Evolutionary conservation across 2,797 vertebrate species (phyloP), one percentile per base, ranked within the genome.

Genomic region (Chelmon rostratus): DNA sequence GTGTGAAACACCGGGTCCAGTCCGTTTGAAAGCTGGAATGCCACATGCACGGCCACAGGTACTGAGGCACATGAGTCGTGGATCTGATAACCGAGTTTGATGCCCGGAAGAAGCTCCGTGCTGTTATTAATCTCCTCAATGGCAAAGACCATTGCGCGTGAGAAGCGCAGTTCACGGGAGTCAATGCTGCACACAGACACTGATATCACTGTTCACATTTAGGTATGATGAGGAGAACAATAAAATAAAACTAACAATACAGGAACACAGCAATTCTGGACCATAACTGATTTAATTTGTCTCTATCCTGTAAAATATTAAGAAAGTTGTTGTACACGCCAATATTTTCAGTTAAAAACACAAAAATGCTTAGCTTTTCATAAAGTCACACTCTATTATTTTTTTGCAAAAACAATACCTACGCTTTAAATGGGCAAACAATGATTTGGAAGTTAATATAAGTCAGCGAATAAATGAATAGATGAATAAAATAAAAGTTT

Each of bases 21-120:
- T n/a, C n/a, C n/a, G n/a, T n/a, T n/a, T n/a, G n/a, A n/a, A n/a
- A n/a, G n/a, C n/a, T n/a, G 89, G 50, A 93, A 86, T 1, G 89
- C 84, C 47, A 66, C 76, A 3, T 87, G 80, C 9, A 88, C 59
- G 0, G 92, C 83, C 40, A 92, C 53, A 0, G 86, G 83, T n/a
- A 92, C 86, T 0, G 88, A 85, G 6, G 72, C 73, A 6, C 93
- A 94, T 0, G 92, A 89, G 73, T 94, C 93, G 1, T 93, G 76
- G 71, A 94, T 91, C 49, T 70, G 79, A 78, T 93, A 93, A 50
- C 93, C 92, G 3, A 50, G 47, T 50, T 1, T 50, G 47, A 50
- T 50, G 0, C 47, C 47, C 1, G 47, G 47, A 47, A 50, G 47
- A 47, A 50, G 47, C 47, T n/a, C 47, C 4, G 21, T 50, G 47